Percentiles rank a stretch among this genome's conserved stretches.
Evolutionary conservation across 2,113 vertebrate species (phyloP).

Genomic region (Naja naja): DNA sequence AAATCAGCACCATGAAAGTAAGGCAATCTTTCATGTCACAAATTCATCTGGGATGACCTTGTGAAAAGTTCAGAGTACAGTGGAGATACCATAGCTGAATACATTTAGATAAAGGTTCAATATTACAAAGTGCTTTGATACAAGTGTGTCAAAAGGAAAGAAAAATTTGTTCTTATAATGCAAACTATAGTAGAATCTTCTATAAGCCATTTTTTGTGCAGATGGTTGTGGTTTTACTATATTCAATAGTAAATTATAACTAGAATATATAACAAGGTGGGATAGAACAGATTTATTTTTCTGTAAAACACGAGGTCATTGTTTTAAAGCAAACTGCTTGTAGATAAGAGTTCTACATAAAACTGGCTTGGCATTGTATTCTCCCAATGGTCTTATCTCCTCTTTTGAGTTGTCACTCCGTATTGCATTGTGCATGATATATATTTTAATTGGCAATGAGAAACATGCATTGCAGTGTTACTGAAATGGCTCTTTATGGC

Average conservation of each 20-base stretch:
- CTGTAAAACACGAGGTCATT: conserved; percentile 45
- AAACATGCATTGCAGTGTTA: conserved; percentile 48
- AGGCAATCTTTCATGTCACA: not conserved
- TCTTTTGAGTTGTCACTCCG: conserved; percentile 40
- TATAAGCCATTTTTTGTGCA: not conserved
- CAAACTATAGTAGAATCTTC: not conserved
- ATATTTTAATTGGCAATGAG: conserved; percentile 59
- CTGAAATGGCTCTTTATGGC: conserved; percentile 38
- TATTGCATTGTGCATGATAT: conserved; percentile 46
- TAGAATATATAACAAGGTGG: not conserved
- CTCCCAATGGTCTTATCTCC: conserved; percentile 49
- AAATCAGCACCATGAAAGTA: not conserved
- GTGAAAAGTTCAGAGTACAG: not conserved
- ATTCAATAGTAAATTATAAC: not conserved
- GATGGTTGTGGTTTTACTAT: not conserved
- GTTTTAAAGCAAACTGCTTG: conserved; percentile 42
- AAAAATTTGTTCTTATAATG: not conserved
- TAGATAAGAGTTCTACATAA: conserved; percentile 41
- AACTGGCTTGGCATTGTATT: conserved; percentile 43
- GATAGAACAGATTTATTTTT: not conserved
- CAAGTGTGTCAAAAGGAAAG: not conserved
- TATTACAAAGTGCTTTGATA: not conserved
- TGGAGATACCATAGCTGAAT: not conserved
- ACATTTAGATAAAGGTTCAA: not conserved
- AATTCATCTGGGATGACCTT: not conserved